Evolutionary conservation across 2,113 vertebrate genomes (phyloP).

Genomic region (Hippoglossus stenolepis): DNA sequence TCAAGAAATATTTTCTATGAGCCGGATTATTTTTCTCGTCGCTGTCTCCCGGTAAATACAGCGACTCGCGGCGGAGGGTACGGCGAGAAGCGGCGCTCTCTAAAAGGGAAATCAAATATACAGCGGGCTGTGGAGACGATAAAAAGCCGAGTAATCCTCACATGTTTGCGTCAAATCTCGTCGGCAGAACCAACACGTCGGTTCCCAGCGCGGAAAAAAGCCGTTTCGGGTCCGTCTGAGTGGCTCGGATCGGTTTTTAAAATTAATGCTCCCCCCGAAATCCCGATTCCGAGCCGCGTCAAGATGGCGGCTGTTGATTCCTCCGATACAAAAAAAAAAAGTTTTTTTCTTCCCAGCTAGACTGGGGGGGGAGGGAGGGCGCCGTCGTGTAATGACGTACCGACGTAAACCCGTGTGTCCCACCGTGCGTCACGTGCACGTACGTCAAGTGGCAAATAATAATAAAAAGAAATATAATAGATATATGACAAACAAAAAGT

Average conservation of each 20-base stretch:
- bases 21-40: slow-evolving; percentile 68
- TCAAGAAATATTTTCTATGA: slow-evolving; percentile 79
- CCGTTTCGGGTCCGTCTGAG: slow-evolving; percentile 80
- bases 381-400: slow-evolving; percentile 67
- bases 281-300: slow-evolving; percentile 92
- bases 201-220: slow-evolving; percentile 67
- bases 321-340: slow-evolving; percentile 92
- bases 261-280: slow-evolving; percentile 85
- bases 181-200: slow-evolving; percentile 61
- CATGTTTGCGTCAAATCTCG: slow-evolving; percentile 69
- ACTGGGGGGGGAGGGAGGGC: slow-evolving; percentile 78
- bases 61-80: slow-evolving; percentile 71
- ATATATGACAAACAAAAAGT: background rate
- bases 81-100: slow-evolving; percentile 82
- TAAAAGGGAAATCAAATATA: slow-evolving; percentile 88
- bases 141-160: slow-evolving; percentile 75
- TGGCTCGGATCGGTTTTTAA: slow-evolving; percentile 78
- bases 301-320: slow-evolving; percentile 99
- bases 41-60: slow-evolving; percentile 75
- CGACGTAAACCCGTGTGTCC: slow-evolving; percentile 79
- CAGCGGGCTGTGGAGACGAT: slow-evolving; percentile 79
- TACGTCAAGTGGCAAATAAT: slow-evolving; percentile 38
- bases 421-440: slow-evolving; percentile 81
- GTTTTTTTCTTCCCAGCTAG: slow-evolving; percentile 92
- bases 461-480: background rate